Conservation (phyloP, 2,113 vertebrate genomes). For the Scalopus aquaticus region DNA sequence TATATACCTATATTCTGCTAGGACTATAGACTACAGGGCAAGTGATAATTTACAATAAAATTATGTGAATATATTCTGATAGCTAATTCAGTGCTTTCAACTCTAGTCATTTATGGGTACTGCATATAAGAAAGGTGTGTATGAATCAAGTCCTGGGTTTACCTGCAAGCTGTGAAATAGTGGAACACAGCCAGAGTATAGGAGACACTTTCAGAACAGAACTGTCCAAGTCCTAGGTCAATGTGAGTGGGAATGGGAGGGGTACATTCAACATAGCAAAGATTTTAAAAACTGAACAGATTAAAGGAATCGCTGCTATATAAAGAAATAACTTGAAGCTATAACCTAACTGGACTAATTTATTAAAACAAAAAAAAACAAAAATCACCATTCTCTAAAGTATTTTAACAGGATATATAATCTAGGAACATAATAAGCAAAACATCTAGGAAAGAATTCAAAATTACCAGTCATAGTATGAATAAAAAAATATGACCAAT, state of each 20-base stretch:
- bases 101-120: background rate
- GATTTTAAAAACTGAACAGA: background rate
- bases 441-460: background rate
- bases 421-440: background rate
- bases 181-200: background rate
- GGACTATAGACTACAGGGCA: background rate
- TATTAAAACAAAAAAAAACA: background rate
- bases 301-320: background rate
- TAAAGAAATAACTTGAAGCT: constrained; percentile 37
- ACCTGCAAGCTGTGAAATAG: background rate
- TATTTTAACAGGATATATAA: background rate
- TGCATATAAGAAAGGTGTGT: background rate
- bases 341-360: background rate
- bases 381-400: background rate
- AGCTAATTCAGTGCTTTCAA: background rate
- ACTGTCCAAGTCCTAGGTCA: background rate
- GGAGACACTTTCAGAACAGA: background rate
- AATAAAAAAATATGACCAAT: background rate
- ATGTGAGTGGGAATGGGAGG: background rate
- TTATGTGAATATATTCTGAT: background rate
- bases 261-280: background rate
- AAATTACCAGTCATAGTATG: background rate
- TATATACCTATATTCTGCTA: background rate
- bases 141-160: background rate
- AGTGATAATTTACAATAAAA: background rate